A percentile compares a stretch with the other conserved stretches of the same genome.
phyloP scores from a whole-genome alignment of 2,113 vertebrate genomes.

The Nannospalax galili region DNA sequence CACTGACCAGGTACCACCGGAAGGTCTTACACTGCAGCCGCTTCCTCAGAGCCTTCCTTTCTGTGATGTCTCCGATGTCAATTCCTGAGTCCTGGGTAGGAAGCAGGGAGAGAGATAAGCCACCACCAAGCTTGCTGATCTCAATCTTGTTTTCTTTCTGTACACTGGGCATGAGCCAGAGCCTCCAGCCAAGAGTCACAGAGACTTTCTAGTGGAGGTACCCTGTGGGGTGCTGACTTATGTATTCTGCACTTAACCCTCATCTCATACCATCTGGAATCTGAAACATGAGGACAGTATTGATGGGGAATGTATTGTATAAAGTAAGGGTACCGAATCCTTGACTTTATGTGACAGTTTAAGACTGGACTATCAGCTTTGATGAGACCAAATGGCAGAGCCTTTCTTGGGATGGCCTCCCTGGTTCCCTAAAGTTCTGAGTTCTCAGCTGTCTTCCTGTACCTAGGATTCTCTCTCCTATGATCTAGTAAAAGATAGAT shows the following conservation, averaged over 20 bases:
- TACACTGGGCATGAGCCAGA: not conserved
- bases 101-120: slow-evolving; percentile 20
- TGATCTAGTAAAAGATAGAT: not conserved
- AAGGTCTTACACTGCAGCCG: slow-evolving; percentile 98
- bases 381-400: not conserved
- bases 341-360: not conserved
- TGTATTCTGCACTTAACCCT: not conserved
- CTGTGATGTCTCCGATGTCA: slow-evolving; percentile 96
- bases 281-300: not conserved
- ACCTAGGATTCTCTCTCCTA: not conserved
- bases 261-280: not conserved
- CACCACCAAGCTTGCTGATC: too few species aligned
- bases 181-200: not conserved
- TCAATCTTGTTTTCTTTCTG: not conserved
- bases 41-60: slow-evolving; percentile 96
- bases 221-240: not conserved
- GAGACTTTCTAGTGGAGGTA: not conserved
- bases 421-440: slow-evolving; percentile 8
- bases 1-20: slow-evolving; percentile 98
- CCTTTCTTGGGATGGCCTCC: not conserved
- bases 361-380: not conserved
- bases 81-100: slow-evolving; percentile 93
- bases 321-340: not conserved
- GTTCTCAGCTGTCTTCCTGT: not conserved
- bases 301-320: not conserved